Conservation (phyloP, 1,140 invertebrate genomes). For the Drosophila bocki region DNA sequence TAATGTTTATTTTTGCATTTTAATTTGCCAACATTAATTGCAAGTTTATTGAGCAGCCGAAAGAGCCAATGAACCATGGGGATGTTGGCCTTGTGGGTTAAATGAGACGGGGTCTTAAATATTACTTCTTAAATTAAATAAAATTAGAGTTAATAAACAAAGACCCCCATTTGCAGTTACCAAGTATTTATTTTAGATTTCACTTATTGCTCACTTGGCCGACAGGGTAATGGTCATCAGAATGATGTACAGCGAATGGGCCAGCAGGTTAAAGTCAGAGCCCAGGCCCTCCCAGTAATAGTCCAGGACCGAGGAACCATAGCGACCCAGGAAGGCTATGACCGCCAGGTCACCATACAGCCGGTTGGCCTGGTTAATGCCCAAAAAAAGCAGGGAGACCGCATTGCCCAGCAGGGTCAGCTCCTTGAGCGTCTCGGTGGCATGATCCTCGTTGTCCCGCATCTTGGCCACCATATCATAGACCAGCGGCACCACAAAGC, state of each 20-base stretch:
- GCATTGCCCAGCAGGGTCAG: conserved; percentile 74
- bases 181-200: neutral
- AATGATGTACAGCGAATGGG: conserved; percentile 60
- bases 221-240: conserved; percentile 67
- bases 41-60: conserved; percentile 76
- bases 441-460: conserved; percentile 53
- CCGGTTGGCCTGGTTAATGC: conserved; percentile 71
- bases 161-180: neutral
- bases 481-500: conserved; percentile 68
- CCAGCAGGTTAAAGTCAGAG: conserved; percentile 47
- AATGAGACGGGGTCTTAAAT: neutral
- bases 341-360: conserved; percentile 63
- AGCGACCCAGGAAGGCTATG: conserved; percentile 63
- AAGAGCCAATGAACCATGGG: conserved; percentile 68
- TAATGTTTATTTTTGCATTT: conserved; percentile 84
- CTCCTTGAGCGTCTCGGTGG: conserved; percentile 68
- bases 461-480: conserved; percentile 66
- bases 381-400: conserved; percentile 70
- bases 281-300: conserved; percentile 62
- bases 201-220: conserved; percentile 30
- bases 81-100: conserved; percentile 58
- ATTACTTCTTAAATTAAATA: neutral
- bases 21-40: conserved; percentile 84
- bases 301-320: conserved; percentile 65
- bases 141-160: neutral